phyloP scores from a whole-genome alignment of 2,888 invertebrate genomes.

The Pyrrhosoma nymphula region DNA sequence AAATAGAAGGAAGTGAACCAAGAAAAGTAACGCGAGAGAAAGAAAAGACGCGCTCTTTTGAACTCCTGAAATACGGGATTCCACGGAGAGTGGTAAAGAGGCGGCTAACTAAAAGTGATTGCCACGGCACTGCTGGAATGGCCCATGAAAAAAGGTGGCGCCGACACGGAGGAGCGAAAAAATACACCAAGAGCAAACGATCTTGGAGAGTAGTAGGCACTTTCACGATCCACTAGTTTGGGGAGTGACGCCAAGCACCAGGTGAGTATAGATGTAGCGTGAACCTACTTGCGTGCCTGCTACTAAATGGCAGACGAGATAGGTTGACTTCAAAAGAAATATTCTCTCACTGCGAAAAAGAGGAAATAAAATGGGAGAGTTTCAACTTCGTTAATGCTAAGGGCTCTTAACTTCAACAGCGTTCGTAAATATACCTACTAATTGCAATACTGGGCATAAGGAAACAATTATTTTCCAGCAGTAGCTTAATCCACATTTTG shows the following conservation, averaged over 20 bases:
- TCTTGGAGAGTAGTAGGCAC: background rate
- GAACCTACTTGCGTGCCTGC: background rate
- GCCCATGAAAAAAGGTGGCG: background rate
- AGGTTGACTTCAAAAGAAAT: background rate
- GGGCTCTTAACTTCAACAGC: too few relatives aligned
- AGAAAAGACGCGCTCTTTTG: background rate
- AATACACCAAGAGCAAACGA: background rate
- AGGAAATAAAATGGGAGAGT: background rate
- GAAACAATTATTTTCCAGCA: too few relatives aligned
- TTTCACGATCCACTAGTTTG: background rate
- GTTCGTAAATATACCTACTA: too few relatives aligned
- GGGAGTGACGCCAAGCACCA: background rate
- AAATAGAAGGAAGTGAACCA: too few relatives aligned
- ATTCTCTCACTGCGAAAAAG: background rate
- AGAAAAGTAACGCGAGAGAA: background rate
- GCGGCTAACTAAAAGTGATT: slow-evolving; percentile 4
- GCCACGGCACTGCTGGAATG: background rate
- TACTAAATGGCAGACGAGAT: background rate
- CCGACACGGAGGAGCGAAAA: background rate
- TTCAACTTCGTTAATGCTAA: background rate
- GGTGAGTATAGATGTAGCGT: background rate
- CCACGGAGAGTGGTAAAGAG: background rate
- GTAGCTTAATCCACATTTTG: too few relatives aligned
- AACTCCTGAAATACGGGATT: background rate
- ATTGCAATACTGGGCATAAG: too few relatives aligned